A percentile compares a stretch with the other conserved stretches of the same genome.
Evolutionary conservation across 2,888 invertebrate genomes (phyloP).

Genomic region (Acleris cristana): DNA sequence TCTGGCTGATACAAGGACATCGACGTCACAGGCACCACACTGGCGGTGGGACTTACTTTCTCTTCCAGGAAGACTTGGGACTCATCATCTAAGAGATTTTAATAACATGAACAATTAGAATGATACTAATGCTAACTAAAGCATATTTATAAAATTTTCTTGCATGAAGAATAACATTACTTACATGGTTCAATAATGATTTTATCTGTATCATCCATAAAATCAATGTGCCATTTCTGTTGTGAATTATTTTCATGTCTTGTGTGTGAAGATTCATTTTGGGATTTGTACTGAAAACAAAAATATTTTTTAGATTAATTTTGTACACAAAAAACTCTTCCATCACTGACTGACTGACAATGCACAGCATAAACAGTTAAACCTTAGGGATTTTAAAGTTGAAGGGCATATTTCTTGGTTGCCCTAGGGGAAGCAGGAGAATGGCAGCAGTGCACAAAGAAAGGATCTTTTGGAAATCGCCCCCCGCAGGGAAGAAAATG

Average conservation of each 20-base stretch:
- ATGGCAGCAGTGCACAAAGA: no score
- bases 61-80: conserved; percentile 49
- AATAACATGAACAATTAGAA: neutral
- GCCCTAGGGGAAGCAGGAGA: no score
- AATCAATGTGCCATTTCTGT: conserved; percentile 60
- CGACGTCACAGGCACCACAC: conserved; percentile 46
- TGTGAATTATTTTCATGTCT: conserved; percentile 42
- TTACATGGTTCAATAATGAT: conserved; percentile 59
- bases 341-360: no score
- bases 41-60: conserved; percentile 45
- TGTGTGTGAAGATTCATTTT: conserved; percentile 14
- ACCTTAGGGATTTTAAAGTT: no score
- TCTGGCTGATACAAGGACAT: conserved; percentile 41
- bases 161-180: conserved; percentile 39
- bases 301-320: neutral
- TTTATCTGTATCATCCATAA: conserved; percentile 53
- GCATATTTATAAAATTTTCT: no score
- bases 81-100: conserved; percentile 49
- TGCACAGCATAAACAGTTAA: no score
- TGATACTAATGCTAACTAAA: neutral
- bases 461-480: no score
- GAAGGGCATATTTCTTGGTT: no score
- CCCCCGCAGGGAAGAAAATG: no score
- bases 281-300: conserved; percentile 13
- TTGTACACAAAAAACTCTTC: no score